Evolutionary conservation across 1,140 invertebrate genomes (phyloP).

Genomic region (Zaprionus africanus): DNA sequence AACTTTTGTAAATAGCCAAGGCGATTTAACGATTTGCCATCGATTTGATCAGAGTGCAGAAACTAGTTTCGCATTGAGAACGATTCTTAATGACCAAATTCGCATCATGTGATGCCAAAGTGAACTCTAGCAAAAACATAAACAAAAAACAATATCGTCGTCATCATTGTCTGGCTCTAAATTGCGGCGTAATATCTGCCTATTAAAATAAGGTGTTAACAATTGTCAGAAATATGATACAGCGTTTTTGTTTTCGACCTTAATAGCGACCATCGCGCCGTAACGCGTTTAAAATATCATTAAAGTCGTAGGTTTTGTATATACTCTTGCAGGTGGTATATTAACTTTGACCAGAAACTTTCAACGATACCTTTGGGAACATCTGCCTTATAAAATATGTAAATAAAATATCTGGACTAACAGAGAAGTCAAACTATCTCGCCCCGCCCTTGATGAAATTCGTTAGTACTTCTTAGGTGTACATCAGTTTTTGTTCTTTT

Average conservation of each 20-base stretch:
- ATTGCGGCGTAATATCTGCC: not conserved
- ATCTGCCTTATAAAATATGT: no score
- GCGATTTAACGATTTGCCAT: constrained; percentile 56
- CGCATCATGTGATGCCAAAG: constrained; percentile 47
- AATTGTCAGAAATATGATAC: constrained; percentile 23
- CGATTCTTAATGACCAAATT: constrained; percentile 44
- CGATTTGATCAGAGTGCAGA: constrained; percentile 45
- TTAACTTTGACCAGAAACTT: no score
- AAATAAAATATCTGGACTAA: no score
- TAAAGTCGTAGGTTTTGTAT: constrained; percentile 1
- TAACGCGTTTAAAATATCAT: constrained; percentile 36
- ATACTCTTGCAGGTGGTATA: not conserved
- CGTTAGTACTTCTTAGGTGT: no score
- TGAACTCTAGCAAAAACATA: not conserved
- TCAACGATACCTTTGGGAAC: no score
- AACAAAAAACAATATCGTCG: constrained; percentile 27
- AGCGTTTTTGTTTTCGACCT: constrained; percentile 27
- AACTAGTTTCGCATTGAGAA: constrained; percentile 49
- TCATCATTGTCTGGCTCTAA: constrained; percentile 4
- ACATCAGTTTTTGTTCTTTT: no score
- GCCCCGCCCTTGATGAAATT: no score
- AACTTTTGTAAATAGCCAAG: constrained; percentile 57
- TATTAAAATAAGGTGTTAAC: constrained; percentile 20
- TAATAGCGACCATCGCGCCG: constrained; percentile 9
- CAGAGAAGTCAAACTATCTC: no score